Base-by-base conservation (phyloP, 2,113 vertebrate genomes). In the Trochalopteron elliotii region DNA sequence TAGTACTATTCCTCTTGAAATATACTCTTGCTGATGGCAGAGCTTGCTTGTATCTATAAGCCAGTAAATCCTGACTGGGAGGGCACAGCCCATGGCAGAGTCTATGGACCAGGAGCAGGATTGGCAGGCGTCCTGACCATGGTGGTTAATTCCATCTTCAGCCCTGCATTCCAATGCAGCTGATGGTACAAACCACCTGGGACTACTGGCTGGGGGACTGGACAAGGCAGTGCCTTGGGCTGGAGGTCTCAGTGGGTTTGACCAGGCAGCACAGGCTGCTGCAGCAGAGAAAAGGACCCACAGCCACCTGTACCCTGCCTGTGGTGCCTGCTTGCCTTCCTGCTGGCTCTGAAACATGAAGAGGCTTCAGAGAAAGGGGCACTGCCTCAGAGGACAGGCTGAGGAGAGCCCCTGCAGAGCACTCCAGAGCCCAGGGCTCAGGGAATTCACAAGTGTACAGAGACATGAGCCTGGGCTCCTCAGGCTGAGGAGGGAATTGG, bases 381-480 rank as follows among this genome's bases (percentile, higher is more conserved):
- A 67, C 10, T 6, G 15, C 37, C 69, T 50, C 71, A 31, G 15
- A 28, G 67, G 44, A 65, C 40, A 65, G 75, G 47, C 40, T 60
- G 61, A 21, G 65, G 49, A 57, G 67, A 65, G 77, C 19, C 16
- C 19, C 31, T 1, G 0, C 2, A 42, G 0, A 4, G 12, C 4
- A 5, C 45, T 17, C 45, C 31, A 12, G 42, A 9, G 45, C 40
- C 45, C 31, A 12, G 42, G 10, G 45, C 40, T 72, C 33, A 33
- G 47, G 60, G 19, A 52, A 28, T 23, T 24, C 39, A 23, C 37
- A 21, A 23, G 21, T 0, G 2, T 1, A 11, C 0, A 0, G 20
- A 83, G 63, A 74, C 27, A 37, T 5, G 37, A 76, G 40, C 65
- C 55, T 3, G 2, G 33, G 13, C 10, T 78, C 47, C 69, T 55